A percentile compares a stretch with the other conserved stretches of the same genome.
Evolutionary conservation across 2,888 invertebrate genomes (phyloP).

Genomic region (Netelia inedita): DNA sequence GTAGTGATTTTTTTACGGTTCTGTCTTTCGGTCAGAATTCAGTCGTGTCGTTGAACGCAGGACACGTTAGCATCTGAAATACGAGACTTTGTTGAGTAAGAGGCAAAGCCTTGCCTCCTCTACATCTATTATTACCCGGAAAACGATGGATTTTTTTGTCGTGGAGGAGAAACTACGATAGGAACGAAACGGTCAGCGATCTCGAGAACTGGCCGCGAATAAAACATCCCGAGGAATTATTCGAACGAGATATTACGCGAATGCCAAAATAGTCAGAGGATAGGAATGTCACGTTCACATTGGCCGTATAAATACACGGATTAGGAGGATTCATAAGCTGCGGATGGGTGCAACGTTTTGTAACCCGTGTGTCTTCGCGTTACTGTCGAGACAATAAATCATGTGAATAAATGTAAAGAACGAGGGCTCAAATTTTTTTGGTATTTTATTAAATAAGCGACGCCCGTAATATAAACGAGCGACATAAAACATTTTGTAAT

Average conservation of each 20-base stretch:
- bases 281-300: constrained; percentile 5
- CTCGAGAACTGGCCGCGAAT: background rate
- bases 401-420: too few relatives aligned
- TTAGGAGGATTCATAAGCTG: background rate
- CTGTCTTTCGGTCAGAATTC: constrained; percentile 62
- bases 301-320: background rate
- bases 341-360: background rate
- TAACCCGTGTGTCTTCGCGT: too few relatives aligned
- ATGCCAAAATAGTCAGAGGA: background rate
- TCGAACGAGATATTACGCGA: background rate
- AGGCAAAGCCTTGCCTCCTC: background rate
- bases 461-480: too few relatives aligned
- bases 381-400: too few relatives aligned
- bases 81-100: background rate
- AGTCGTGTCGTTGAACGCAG: constrained; percentile 37
- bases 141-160: constrained; percentile 5
- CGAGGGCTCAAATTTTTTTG: too few relatives aligned
- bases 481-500: too few relatives aligned
- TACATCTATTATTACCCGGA: background rate
- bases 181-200: constrained; percentile 4
- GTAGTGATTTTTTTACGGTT: constrained; percentile 14
- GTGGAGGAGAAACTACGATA: too few relatives aligned
- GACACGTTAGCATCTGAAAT: constrained; percentile 66
- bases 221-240: background rate
- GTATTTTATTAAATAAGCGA: too few relatives aligned